Base-by-base conservation (phyloP, 92 coral and sea anemone genomes). In the Umimayanthus kanabou region DNA sequence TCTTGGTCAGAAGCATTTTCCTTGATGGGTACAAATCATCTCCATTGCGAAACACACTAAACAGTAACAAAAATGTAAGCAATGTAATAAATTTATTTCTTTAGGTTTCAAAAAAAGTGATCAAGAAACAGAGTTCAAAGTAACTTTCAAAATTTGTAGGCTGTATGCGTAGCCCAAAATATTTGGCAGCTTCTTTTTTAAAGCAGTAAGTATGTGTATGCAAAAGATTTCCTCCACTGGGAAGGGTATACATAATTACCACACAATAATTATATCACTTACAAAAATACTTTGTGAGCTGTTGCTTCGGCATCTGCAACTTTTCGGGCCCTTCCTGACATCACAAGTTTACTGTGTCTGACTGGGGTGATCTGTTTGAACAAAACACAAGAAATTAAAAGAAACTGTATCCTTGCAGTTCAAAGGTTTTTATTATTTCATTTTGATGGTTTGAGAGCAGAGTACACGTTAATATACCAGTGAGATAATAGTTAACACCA, bases 11-110 rank as follows among this genome's bases (percentile, higher is more conserved):
- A 30, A 90, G 88, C 74, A 94, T 76, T 67, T 92, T 94, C 47
- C 73, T 78, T 30, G 96, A 94, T 75, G 96, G 93, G 29, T 85
- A 77, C 74, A 92, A 81, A 40, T 89, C 94, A 90, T 94, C 96
- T 39, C 96, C 96, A 88, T 94, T 94, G 23, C 94, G 92, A 79
- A 89, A 94, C 2, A 94, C 96, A 90, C 96, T 94, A 79, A 14
- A 86, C 61, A 16, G 26, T 7, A 43, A 70, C 43, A 40, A 15
- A 53, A 53, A 33, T 11, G 18, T 11, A 53, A 53, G 58, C 14
- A 11, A 73, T 33, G 37, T 20, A 25, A 37, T 37, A 45, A 85
- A 6, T 18, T 33, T n/a, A 80, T 18, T n/a, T 29, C 28, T 22
- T 50, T 33, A 33, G 2, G 2, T 33, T n/a, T 67, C 57, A 4